Evolutionary conservation across 2,888 invertebrate species (phyloP).

Genomic region (Druceiella hillmani): DNA sequence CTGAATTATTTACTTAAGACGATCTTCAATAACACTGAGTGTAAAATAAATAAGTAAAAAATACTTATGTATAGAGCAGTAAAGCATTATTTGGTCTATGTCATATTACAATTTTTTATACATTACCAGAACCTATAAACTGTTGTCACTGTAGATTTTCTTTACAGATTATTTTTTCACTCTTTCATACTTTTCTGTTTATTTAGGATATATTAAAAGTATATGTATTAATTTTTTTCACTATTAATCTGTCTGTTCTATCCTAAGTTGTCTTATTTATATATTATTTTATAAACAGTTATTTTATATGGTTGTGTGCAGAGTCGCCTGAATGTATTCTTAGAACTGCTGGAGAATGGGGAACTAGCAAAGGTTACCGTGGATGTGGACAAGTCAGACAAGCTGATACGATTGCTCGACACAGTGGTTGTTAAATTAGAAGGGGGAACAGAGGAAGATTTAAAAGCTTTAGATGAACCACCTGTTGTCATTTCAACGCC

Average conservation of each 20-base stretch:
- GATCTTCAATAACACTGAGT: no score
- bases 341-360: conserved; percentile 71
- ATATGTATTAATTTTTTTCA: no score
- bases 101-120: no score
- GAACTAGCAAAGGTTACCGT: conserved; percentile 73
- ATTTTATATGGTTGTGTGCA: conserved; percentile 31
- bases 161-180: no score
- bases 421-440: conserved; percentile 96
- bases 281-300: conserved; percentile 2
- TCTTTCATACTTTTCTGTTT: no score
- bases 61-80: no score
- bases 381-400: conserved; percentile 79
- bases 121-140: no score
- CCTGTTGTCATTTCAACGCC: conserved; percentile 20
- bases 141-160: no score
- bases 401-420: conserved; percentile 83
- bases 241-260: background rate
- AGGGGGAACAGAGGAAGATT: conserved; percentile 85
- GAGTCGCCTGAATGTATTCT: conserved; percentile 85
- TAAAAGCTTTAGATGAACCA: conserved; percentile 76
- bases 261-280: conserved; percentile 1
- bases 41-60: no score
- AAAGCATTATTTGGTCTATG: no score
- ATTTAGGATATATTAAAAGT: no score
- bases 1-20: conserved; percentile 10